Evolutionary conservation across 2,797 vertebrate genomes (phyloP).

Genomic region (Thripadectes ignobilis): DNA sequence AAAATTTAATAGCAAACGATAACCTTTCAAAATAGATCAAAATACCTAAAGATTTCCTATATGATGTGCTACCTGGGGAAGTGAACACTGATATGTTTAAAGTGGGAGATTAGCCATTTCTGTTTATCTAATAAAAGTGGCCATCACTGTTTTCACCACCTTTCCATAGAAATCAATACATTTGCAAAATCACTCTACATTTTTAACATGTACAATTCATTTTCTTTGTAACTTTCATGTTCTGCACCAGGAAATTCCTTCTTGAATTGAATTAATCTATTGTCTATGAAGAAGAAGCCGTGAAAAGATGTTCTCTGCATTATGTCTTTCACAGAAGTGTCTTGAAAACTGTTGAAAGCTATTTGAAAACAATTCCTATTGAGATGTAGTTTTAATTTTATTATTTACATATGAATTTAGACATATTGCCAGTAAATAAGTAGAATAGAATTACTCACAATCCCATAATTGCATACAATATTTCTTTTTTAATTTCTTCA

Average conservation of each 20-base stretch:
- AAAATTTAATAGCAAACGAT: neutral
- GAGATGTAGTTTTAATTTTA: neutral
- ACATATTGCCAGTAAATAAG: neutral
- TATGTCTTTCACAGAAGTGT: neutral
- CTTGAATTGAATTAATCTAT: neutral
- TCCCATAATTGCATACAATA: neutral
- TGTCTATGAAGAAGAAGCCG: neutral
- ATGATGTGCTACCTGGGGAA: neutral
- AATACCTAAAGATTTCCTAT: neutral
- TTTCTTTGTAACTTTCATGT: neutral
- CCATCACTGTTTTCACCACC: neutral
- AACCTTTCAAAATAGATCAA: neutral
- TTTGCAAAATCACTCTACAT: neutral
- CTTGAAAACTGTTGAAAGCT: neutral
- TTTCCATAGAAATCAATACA: conserved; percentile 5
- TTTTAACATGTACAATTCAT: neutral
- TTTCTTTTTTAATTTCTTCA: neutral
- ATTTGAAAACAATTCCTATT: neutral
- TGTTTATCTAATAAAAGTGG: neutral
- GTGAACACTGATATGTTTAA: neutral
- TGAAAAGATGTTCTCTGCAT: neutral
- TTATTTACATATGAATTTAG: neutral
- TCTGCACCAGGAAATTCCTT: neutral
- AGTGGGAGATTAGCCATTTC: neutral
- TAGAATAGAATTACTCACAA: neutral